phyloP scores from a whole-genome alignment of 2,797 vertebrate genomes.

The Rhynchonycteris naso region DNA sequence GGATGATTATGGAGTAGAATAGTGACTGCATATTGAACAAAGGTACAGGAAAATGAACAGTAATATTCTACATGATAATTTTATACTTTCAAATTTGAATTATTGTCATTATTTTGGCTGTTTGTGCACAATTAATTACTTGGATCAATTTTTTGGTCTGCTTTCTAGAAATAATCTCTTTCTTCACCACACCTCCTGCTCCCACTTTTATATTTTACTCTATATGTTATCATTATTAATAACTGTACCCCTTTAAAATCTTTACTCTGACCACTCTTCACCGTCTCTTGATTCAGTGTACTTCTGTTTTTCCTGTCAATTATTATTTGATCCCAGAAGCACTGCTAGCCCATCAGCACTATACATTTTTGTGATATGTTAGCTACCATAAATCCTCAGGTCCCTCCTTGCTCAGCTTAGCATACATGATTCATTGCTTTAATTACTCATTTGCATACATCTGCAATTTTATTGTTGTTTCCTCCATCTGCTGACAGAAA shows the following conservation, averaged over 20 bases:
- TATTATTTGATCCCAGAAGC: constrained; percentile 8
- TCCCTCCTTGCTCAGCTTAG: background rate
- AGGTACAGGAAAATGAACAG: background rate
- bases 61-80: background rate
- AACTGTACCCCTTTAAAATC: background rate
- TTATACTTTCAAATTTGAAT: background rate
- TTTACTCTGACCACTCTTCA: background rate
- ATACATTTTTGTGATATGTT: constrained; percentile 34
- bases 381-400: background rate
- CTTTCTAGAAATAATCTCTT: constrained; percentile 29
- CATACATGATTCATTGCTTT: background rate
- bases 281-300: background rate
- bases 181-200: background rate
- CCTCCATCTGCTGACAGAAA: background rate
- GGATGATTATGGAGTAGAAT: background rate
- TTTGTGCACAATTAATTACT: background rate
- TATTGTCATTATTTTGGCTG: constrained; percentile 34
- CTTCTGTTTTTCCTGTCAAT: background rate
- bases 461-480: constrained; percentile 7
- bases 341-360: background rate
- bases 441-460: constrained; percentile 20
- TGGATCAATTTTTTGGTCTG: constrained; percentile 1
- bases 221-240: background rate
- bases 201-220: background rate
- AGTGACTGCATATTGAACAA: background rate